These are phyloP conservation scores for Etheostoma cragini DNA, from an alignment of 2,113 vertebrate genomes.

Conservation along the genomic window DNA sequence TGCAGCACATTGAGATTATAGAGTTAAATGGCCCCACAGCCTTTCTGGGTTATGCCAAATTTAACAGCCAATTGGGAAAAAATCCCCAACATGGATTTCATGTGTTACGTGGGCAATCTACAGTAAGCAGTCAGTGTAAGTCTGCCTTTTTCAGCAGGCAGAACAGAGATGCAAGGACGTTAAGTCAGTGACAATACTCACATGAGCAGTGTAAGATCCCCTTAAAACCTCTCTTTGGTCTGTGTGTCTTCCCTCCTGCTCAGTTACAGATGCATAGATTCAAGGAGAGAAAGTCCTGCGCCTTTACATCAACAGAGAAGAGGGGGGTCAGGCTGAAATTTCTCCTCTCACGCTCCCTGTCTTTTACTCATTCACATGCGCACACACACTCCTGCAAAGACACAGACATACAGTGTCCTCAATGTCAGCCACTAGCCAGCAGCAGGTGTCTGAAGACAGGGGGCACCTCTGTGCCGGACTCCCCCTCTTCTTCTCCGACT, in stretches of 20 bases:
- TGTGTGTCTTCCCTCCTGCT: constrained; percentile 46
- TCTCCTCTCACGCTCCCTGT: constrained; percentile 37
- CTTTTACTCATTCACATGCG: constrained; percentile 56
- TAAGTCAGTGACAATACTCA: constrained; percentile 67
- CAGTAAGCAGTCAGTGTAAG: background rate
- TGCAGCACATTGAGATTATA: background rate
- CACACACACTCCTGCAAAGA: constrained; percentile 43
- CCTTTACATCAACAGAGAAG: constrained; percentile 41
- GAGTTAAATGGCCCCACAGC: constrained; percentile 40
- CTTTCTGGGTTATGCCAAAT: constrained; percentile 50
- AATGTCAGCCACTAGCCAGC: constrained; percentile 67
- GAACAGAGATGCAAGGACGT: constrained; percentile 6
- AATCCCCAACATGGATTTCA: background rate
- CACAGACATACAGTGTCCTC: constrained; percentile 73
- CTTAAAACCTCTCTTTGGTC: constrained; percentile 26
- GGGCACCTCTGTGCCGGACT: constrained; percentile 71
- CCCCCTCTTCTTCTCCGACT: constrained; percentile 57
- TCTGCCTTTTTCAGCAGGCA: background rate
- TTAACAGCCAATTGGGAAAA: constrained; percentile 2
- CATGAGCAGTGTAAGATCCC: constrained; percentile 57
- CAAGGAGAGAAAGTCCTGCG: constrained; percentile 10
- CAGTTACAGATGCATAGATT: constrained; percentile 53
- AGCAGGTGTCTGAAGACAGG: constrained; percentile 82
- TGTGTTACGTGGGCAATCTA: background rate
- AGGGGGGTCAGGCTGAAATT: constrained; percentile 51